These are phyloP conservation scores for Aix galericulata DNA, from an alignment of 2,113 vertebrate genomes.

Conservation along the genomic window DNA sequence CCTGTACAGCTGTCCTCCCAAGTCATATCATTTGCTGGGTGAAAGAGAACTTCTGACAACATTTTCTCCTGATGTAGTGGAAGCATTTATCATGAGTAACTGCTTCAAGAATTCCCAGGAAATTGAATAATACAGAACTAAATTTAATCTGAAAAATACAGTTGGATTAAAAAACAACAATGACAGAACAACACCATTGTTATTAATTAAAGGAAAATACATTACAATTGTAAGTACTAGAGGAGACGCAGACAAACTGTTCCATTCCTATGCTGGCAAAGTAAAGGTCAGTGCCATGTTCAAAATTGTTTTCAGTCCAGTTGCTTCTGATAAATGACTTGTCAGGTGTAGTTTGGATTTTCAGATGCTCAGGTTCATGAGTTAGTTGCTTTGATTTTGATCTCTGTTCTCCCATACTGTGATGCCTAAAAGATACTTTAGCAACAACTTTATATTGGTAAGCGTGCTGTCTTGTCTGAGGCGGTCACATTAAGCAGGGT, in stretches of 20 bases:
- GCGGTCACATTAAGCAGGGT: rapidly evolving
- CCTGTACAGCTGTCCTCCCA: not conserved
- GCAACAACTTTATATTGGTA: not conserved
- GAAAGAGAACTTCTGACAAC: not conserved
- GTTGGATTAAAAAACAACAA: not conserved
- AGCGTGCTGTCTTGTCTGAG: not conserved
- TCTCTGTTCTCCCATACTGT: rapidly evolving
- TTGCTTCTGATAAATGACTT: not conserved
- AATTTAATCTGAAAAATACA: not conserved
- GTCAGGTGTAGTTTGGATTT: not conserved
- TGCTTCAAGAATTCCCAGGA: not conserved
- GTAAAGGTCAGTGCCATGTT: not conserved
- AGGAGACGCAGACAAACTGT: not conserved
- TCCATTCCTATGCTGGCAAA: not conserved
- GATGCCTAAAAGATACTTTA: not conserved
- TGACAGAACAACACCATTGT: too few relatives aligned
- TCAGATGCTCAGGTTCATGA: not conserved
- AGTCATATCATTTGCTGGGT: not conserved
- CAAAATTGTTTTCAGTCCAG: not conserved
- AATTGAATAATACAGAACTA: not conserved
- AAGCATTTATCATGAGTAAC: not conserved
- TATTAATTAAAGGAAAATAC: not conserved
- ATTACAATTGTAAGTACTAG: not conserved
- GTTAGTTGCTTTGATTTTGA: not conserved
- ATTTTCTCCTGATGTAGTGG: not conserved